Base-by-base conservation (phyloP, 2,797 vertebrate species). In the Enteromius anoplus region DNA sequence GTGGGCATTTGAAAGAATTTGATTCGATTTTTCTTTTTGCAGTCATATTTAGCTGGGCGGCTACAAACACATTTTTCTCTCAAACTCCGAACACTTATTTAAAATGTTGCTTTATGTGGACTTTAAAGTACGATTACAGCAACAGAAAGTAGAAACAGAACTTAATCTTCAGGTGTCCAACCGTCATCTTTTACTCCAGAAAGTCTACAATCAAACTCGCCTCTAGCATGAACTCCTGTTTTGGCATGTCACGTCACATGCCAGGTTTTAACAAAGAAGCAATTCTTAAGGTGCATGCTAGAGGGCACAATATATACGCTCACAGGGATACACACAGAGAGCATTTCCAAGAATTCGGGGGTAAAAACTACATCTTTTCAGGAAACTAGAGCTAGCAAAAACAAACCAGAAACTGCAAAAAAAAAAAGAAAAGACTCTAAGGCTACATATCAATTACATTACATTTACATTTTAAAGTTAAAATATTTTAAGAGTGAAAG, bases 271-370 rank as follows among this genome's bases (percentile, higher is more conserved):
- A 65, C 76, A 75, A 80, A 79, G 70, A 73, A 42, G 83, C 68
- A 65, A 53, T 84, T 84, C 76, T 80, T 37, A 70, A 69, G 81
- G 75, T 71, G 49, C 12, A 76, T 68, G 72, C 81, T 68, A 68
- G 53, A 83, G 65, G 65, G 64, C 53, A 78, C 53, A 70, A 26
- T 26, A 62, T 26, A 62, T 68, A 69, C 11, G 17, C 62, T 53
- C 15, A 68, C 29, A 53, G 47, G 79, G 69, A 34, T 29, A 81
- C n/a, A 26, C 26, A 37, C 8, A 81, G 2, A 14, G 32, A 40
- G 60, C 29, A 7, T 29, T 76, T 69, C 26, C 23, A 77, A 15
- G 49, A 62, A 47, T 60, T 60, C 47, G 8, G 19, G 10, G 7
- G 45, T 55, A 45, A 42, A 58, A 83, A 47, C 37, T 37, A 37